Conservation (phyloP, 2,113 vertebrate genomes). For the Regulus satrapa region DNA sequence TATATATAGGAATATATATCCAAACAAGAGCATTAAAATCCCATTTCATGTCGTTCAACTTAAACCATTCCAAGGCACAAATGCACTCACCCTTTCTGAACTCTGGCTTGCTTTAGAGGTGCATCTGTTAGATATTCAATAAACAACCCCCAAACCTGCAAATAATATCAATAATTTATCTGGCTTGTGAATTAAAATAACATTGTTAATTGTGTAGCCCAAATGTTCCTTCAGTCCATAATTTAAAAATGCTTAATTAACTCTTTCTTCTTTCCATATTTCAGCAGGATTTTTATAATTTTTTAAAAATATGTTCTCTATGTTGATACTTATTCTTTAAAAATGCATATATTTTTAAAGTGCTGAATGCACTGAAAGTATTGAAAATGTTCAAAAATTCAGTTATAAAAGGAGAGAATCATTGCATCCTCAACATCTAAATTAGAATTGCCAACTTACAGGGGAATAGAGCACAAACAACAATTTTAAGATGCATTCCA, state of each 20-base stretch:
- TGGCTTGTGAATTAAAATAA: background rate
- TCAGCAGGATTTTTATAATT: background rate
- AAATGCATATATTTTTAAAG: background rate
- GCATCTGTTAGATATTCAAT: background rate
- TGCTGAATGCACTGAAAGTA: background rate
- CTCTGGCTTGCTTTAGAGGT: background rate
- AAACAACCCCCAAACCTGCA: background rate
- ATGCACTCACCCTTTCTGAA: background rate
- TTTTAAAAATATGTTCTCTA: background rate
- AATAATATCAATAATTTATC: background rate
- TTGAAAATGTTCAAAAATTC: background rate
- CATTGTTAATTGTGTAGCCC: background rate
- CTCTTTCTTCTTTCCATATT: background rate
- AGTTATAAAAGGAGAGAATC: background rate
- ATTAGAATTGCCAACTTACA: background rate
- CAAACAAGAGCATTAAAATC: background rate
- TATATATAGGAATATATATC: background rate
- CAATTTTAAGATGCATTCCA: background rate
- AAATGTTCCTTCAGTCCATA: background rate
- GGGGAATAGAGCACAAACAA: background rate
- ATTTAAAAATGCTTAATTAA: background rate
- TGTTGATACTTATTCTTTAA: background rate
- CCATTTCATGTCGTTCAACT: background rate
- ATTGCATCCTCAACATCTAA: background rate
- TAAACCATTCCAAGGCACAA: background rate